Percentiles rank a stretch among this genome's conserved stretches.
Evolutionary conservation across 2,888 invertebrate species (phyloP).

Genomic region (Melikaiella ostensackeni): DNA sequence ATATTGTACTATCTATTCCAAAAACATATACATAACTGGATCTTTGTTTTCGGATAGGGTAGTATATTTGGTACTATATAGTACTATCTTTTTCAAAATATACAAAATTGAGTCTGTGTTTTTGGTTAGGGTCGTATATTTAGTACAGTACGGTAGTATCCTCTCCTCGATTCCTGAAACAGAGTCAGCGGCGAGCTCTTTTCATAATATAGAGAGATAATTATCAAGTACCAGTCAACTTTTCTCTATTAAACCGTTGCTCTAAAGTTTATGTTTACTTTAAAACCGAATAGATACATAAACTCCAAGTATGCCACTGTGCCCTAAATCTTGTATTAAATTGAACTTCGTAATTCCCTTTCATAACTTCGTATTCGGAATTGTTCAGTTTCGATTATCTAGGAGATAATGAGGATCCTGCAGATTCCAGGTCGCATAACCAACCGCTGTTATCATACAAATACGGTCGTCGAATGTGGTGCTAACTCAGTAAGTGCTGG

Average conservation of each 20-base stretch:
- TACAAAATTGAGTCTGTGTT: too few relatives aligned
- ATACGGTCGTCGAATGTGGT: conserved; percentile 31
- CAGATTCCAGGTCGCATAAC: conserved; percentile 32
- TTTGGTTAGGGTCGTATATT: too few relatives aligned
- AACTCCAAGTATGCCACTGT: not conserved
- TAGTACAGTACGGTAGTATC: too few relatives aligned
- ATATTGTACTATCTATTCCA: too few relatives aligned
- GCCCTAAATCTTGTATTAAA: not conserved
- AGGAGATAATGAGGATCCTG: conserved; percentile 18
- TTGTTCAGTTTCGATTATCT: conserved; percentile 12
- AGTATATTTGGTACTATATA: too few relatives aligned
- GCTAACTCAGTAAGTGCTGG: conserved; percentile 38
- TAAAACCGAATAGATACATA: not conserved
- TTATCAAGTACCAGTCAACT: too few relatives aligned
- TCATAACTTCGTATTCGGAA: conserved; percentile 13
- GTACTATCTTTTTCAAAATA: too few relatives aligned
- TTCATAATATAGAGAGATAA: too few relatives aligned
- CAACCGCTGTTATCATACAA: conserved; percentile 9
- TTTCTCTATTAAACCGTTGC: not conserved
- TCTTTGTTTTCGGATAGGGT: too few relatives aligned
- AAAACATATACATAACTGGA: too few relatives aligned
- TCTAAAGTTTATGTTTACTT: not conserved
- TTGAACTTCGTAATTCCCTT: not conserved
- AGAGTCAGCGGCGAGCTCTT: too few relatives aligned
- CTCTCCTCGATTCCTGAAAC: too few relatives aligned